A percentile compares a stretch with the other conserved stretches of the same genome.
These are phyloP conservation scores for Diabrotica balteata DNA, from an alignment of 2,888 invertebrate genomes.

Conservation along the genomic window DNA sequence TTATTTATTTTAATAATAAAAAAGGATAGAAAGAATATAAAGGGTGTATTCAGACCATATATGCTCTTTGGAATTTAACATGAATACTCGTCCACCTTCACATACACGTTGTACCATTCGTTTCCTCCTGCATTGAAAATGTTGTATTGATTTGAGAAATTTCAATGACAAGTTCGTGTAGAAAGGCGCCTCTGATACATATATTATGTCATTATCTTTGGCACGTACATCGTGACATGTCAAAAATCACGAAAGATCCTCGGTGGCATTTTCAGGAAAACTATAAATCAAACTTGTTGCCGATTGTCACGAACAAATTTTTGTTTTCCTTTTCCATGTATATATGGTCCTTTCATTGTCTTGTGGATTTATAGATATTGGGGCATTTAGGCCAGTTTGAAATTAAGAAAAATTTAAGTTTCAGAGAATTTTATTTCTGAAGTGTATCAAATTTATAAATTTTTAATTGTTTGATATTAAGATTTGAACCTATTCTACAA, in stretches of 20 bases:
- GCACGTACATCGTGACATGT: conserved; percentile 47
- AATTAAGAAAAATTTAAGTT: too few relatives aligned
- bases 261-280: conserved; percentile 32
- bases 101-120: too few relatives aligned
- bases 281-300: conserved; percentile 29
- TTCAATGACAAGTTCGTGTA: conserved; percentile 30
- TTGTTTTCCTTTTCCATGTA: conserved; percentile 8
- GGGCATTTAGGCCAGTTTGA: too few relatives aligned
- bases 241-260: conserved; percentile 38
- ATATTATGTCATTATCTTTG: conserved; percentile 47
- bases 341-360: neutral
- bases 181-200: conserved; percentile 49
- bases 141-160: conserved; percentile 20
- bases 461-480: too few relatives aligned
- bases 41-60: too few relatives aligned
- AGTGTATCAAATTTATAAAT: too few relatives aligned
- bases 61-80: too few relatives aligned
- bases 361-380: neutral
- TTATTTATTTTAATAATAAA: too few relatives aligned
- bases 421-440: too few relatives aligned
- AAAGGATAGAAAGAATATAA: too few relatives aligned
- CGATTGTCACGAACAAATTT: conserved; percentile 27
- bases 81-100: too few relatives aligned
- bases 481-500: too few relatives aligned
- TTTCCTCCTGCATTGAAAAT: neutral